A percentile compares a stretch with the other conserved stretches of the same genome.
phyloP scores from a whole-genome alignment of 2,888 invertebrate species.

The Leptopilina drosophilae region DNA sequence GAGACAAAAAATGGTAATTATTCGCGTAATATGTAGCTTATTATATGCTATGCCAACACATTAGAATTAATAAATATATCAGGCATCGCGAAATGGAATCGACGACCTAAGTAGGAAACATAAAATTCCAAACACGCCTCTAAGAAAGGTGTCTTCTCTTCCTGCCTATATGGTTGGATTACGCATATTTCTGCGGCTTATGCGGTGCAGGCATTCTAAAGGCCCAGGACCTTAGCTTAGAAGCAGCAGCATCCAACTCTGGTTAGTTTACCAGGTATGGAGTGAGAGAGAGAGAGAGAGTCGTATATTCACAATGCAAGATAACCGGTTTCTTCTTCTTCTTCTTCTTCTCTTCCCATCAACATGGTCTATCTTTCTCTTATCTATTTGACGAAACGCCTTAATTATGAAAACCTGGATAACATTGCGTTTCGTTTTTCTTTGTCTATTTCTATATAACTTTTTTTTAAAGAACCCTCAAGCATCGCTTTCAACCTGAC shows the following conservation, averaged over 20 bases:
- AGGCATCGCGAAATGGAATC: background rate
- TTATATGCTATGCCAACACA: background rate
- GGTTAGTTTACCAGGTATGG: slow-evolving; percentile 33
- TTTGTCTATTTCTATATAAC: slow-evolving; percentile 16
- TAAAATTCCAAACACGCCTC: slow-evolving; percentile 39
- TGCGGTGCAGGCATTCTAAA: slow-evolving; percentile 30
- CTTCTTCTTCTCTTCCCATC: background rate
- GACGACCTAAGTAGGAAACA: slow-evolving; percentile 19
- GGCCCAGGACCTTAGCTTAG: slow-evolving; percentile 36
- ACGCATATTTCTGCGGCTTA: slow-evolving; percentile 40
- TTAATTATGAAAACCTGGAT: slow-evolving; percentile 35
- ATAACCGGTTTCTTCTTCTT: slow-evolving; percentile 33
- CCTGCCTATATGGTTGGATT: slow-evolving; percentile 28
- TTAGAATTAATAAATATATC: slow-evolving; percentile 23
- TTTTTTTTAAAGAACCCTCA: background rate
- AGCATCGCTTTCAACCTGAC: slow-evolving; percentile 32
- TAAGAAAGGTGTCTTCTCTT: slow-evolving; percentile 39
- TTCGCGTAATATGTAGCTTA: background rate
- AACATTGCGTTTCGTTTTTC: slow-evolving; percentile 24
- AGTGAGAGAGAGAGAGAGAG: background rate
- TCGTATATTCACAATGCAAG: slow-evolving; percentile 30
- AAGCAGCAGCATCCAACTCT: slow-evolving; percentile 19
- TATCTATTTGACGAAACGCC: slow-evolving; percentile 38
- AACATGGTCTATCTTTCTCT: background rate
- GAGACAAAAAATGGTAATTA: background rate